A percentile compares a stretch with the other conserved stretches of the same genome.
Evolutionary conservation across 2,888 invertebrate genomes (phyloP).

Genomic region (Chymomyza procnemis): DNA sequence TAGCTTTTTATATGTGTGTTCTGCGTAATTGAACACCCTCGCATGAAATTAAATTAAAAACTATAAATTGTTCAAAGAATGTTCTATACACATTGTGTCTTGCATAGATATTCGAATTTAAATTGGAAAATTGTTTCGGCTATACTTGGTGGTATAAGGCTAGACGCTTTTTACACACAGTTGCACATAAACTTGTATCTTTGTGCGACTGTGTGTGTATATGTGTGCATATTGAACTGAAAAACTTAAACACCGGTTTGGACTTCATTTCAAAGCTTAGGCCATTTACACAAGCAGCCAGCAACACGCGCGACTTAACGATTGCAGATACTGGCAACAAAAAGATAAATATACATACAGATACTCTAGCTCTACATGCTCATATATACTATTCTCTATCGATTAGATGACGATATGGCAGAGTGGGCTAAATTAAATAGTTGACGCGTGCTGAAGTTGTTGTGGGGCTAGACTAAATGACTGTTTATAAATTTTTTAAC

Average conservation of each 20-base stretch:
- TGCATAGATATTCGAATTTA: not conserved
- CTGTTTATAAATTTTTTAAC: not conserved
- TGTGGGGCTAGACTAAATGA: not conserved
- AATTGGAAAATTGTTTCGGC: not conserved
- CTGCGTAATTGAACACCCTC: too few species aligned
- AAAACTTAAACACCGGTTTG: not conserved
- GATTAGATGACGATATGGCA: not conserved
- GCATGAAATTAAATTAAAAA: too few species aligned
- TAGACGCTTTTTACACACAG: not conserved
- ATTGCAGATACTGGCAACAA: slow-evolving; percentile 27
- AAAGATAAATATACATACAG: not conserved
- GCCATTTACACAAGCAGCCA: slow-evolving; percentile 52
- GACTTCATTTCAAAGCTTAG: slow-evolving; percentile 26
- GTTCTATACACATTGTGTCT: too few species aligned
- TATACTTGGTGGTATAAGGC: not conserved
- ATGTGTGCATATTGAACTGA: not conserved
- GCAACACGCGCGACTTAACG: slow-evolving; percentile 27
- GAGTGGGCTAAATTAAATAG: not conserved
- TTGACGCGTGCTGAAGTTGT: too few species aligned
- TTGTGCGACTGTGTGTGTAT: not conserved
- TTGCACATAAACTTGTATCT: not conserved
- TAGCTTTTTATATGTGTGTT: too few species aligned
- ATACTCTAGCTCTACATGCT: not conserved
- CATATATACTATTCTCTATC: not conserved
- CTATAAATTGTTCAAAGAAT: too few species aligned